Conservation (phyloP, 2,797 vertebrate species). For the Anableps anableps region DNA sequence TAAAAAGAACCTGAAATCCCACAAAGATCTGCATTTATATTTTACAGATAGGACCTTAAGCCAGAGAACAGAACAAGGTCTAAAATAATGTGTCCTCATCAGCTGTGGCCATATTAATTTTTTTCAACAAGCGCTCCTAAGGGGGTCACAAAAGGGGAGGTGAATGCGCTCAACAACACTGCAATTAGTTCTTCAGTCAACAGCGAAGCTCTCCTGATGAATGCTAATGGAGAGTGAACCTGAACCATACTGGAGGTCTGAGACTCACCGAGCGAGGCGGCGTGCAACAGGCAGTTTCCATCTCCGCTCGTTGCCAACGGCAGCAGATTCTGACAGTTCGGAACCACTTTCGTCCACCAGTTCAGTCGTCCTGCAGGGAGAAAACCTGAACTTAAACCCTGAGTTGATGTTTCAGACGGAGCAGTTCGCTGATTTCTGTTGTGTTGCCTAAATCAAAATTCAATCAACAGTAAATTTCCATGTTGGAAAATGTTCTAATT, state of each 20-base stretch:
- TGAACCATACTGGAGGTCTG: not conserved
- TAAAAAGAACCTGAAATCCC: not conserved
- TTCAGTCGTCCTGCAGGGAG: conserved; percentile 88
- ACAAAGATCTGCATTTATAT: not conserved
- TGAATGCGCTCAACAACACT: conserved; percentile 32
- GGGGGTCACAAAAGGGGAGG: conserved; percentile 42
- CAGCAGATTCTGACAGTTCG: conserved; percentile 91
- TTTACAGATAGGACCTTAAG: conserved; percentile 17
- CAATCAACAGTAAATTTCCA: too few relatives aligned
- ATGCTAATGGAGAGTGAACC: conserved; percentile 52
- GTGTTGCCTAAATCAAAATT: too few relatives aligned
- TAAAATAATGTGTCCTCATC: conserved; percentile 13
- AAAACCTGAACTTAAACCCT: not conserved
- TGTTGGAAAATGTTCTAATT: too few relatives aligned
- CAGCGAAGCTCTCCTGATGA: conserved; percentile 47
- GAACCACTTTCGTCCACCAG: conserved; percentile 94
- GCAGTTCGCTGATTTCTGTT: too few relatives aligned
- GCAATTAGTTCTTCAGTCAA: conserved; percentile 57
- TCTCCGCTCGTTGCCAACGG: conserved; percentile 95
- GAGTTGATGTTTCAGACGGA: not conserved
- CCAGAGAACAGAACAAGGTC: conserved; percentile 6
- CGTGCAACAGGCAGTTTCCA: conserved; percentile 95
- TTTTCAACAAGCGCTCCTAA: conserved; percentile 27
- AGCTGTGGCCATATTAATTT: conserved; percentile 50
- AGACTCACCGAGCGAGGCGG: conserved; percentile 91